Conservation (phyloP, 2,113 vertebrate species). For the Amphiprion percula region DNA sequence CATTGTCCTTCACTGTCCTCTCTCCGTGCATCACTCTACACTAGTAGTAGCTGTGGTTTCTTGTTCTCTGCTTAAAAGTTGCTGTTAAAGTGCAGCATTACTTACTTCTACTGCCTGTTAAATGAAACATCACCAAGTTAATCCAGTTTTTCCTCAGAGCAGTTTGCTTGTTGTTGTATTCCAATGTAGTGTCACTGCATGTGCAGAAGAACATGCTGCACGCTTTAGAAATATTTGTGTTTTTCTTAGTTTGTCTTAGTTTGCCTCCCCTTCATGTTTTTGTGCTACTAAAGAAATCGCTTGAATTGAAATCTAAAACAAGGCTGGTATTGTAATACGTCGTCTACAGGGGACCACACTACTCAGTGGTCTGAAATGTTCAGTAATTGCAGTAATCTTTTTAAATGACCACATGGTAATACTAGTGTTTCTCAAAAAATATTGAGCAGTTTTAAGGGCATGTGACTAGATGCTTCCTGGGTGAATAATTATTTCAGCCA, state of each 20-base stretch:
- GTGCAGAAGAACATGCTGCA: neutral
- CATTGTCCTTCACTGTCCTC: conserved; percentile 23
- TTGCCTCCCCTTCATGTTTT: no score
- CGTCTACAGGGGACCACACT: no score
- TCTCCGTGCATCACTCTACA: neutral
- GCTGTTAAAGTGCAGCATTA: neutral
- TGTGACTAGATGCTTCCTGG: no score
- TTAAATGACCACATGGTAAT: no score
- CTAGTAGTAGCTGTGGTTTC: neutral
- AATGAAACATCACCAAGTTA: neutral
- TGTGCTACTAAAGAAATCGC: neutral
- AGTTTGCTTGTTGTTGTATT: neutral
- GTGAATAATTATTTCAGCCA: no score
- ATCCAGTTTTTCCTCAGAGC: neutral
- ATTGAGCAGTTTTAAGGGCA: no score
- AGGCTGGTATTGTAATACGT: neutral
- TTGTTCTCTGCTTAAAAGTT: neutral
- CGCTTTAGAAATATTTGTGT: neutral
- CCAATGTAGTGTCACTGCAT: neutral
- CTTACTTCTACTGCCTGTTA: neutral
- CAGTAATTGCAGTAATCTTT: no score
- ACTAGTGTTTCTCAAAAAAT: no score
- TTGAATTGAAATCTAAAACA: neutral
- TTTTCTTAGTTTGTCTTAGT: neutral
- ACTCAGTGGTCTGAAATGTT: neutral